Evolutionary conservation across 2,797 vertebrate genomes (phyloP), one percentile per base, ranked within the genome.

Genomic region (Trichosurus vulpecula): DNA sequence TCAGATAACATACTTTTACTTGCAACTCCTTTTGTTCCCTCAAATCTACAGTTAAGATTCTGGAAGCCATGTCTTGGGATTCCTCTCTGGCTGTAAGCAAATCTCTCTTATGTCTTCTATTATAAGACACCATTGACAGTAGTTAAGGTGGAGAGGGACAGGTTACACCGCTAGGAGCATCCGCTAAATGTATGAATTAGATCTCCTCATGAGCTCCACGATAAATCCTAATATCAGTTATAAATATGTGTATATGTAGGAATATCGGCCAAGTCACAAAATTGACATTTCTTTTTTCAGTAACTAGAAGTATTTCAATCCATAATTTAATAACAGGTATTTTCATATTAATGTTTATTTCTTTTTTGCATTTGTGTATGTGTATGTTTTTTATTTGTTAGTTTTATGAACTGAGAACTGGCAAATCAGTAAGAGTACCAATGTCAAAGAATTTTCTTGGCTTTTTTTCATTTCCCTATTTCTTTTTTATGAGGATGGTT

Each of bases 401-500:
- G 92, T 94, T 95, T 96, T 94, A 96, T 91, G 92, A 94, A 41
- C 41, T 95, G 54, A 91, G 92, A 97, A 96, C 51, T 95, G 96
- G 95, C 91, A 97, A 95, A 95, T 27, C 29, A 96, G 96, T 91
- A 95, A 96, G 92, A 92, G 22, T 93, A 91, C 74, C 94, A 96
- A 98, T 94, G 55, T 95, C 66, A 92, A 91, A 74, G 56, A 92
- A 94, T 97, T 96, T 97, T 97, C 93, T 53, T 94, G 87, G 41
- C 95, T 97, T 97, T 51, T 95, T 96, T 97, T 96, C 87, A 95
- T 93, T 97, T 97, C 96, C 92, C 95, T 96, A 96, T 97, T 96
- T 96, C 91, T 96, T 93, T 97, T 98, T 98, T 97, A 98, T 97
- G 96, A 96, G 95, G 96, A 96, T 96, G 91, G 96, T 96, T 98